Percentiles rank a stretch among this genome's conserved stretches.
phyloP scores from a whole-genome alignment of 1,140 invertebrate genomes.

The Cecropterus lyciades region DNA sequence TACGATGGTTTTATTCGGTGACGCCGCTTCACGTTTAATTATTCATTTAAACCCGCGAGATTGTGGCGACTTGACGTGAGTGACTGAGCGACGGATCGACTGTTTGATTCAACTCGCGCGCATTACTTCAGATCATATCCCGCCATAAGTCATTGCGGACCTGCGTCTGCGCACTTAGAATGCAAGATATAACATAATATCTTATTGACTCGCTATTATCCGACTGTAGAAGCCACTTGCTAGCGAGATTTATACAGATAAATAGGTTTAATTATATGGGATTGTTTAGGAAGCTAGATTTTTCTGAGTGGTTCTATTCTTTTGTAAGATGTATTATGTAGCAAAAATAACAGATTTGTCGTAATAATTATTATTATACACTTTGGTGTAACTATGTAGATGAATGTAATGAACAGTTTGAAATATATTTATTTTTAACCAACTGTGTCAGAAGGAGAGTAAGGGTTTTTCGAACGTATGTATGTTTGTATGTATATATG shows the following conservation, averaged over 20 bases:
- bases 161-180: conserved; percentile 15
- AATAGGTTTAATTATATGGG: not conserved
- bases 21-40: conserved; percentile 18
- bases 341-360: not conserved
- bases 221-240: not conserved
- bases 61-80: conserved; percentile 19
- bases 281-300: not conserved
- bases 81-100: conserved; percentile 35
- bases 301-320: no score
- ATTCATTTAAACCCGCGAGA: conserved; percentile 22
- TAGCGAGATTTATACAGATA: conserved; percentile 2
- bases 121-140: conserved; percentile 43
- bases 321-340: not conserved
- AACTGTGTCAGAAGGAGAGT: no score
- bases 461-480: no score
- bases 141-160: conserved; percentile 36
- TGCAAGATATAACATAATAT: conserved; percentile 20
- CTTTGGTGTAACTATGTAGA: no score
- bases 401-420: no score
- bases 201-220: conserved; percentile 12
- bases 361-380: no score
- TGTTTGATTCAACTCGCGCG: conserved; percentile 42
- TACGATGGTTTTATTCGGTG: conserved; percentile 23
- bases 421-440: no score
- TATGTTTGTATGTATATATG: no score